These are phyloP conservation scores for Falco peregrinus DNA, from an alignment of 2,797 vertebrate species.

Conservation along the genomic window DNA sequence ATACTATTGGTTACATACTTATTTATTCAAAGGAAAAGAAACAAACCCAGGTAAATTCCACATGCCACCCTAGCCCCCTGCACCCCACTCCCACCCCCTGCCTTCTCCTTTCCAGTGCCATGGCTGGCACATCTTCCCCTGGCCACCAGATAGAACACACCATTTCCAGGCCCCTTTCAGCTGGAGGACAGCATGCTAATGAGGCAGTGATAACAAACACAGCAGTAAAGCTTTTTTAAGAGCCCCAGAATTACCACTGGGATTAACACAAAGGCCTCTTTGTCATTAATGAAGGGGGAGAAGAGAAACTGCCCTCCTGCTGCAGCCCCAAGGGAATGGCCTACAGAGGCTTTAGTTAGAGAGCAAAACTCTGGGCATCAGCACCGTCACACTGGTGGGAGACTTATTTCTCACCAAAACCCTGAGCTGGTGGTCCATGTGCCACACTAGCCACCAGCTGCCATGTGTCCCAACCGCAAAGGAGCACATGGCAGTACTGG, in stretches of 20 bases:
- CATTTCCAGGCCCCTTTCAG: background rate
- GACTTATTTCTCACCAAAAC: background rate
- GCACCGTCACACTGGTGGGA: background rate
- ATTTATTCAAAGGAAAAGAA: background rate
- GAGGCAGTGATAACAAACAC: constrained; percentile 16
- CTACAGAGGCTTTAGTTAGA: background rate
- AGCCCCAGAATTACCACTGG: constrained; percentile 33
- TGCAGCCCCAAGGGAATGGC: background rate
- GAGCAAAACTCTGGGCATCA: background rate
- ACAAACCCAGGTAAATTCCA: background rate
- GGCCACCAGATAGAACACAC: background rate
- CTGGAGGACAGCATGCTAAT: constrained; percentile 36
- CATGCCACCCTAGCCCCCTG: background rate
- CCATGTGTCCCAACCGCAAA: background rate
- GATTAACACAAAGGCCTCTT: constrained; percentile 52
- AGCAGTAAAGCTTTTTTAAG: background rate
- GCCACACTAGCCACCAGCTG: background rate
- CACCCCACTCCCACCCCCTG: no score
- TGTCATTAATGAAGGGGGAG: constrained; percentile 1
- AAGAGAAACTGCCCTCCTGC: background rate
- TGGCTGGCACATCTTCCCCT: background rate
- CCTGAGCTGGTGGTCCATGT: background rate
- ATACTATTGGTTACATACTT: background rate
- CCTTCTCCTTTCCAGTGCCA: background rate
- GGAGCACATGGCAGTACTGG: rapidly evolving